These are phyloP conservation scores for Dasyurus viverrinus DNA, from an alignment of 2,113 vertebrate species.

Conservation along the genomic window DNA sequence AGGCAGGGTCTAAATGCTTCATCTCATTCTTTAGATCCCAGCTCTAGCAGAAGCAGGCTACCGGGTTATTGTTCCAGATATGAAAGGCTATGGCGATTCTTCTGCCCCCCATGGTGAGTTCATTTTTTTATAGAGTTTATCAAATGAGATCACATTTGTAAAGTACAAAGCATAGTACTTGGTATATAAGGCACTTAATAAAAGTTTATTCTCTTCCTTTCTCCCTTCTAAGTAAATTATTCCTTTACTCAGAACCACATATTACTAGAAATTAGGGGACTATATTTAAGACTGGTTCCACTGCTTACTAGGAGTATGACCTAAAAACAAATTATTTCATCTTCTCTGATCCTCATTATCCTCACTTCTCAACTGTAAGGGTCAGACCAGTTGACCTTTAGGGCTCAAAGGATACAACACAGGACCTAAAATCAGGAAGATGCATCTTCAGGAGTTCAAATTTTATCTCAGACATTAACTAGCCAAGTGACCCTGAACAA, in stretches of 20 bases:
- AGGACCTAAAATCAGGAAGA: neutral
- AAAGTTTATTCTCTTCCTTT: neutral
- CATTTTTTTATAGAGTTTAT: neutral
- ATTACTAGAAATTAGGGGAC: no score
- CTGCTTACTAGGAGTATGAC: neutral
- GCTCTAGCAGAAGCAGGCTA: conserved; percentile 90
- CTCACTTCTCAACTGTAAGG: neutral
- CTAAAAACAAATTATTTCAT: neutral
- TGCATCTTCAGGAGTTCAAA: neutral
- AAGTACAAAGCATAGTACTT: neutral
- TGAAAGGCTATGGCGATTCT: conserved; percentile 91
- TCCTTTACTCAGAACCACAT: neutral
- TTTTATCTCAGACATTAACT: neutral
- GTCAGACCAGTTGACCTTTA: neutral
- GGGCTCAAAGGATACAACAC: neutral
- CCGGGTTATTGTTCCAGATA: conserved; percentile 88
- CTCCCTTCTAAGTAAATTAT: neutral
- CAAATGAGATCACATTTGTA: neutral
- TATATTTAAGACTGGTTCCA: neutral
- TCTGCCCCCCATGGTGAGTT: conserved; percentile 83
- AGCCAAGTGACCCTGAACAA: no score
- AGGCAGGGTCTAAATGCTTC: neutral
- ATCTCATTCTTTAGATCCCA: conserved; percentile 84
- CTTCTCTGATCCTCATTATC: neutral
- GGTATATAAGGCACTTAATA: neutral